Evolutionary conservation across 1,140 invertebrate species (phyloP), one percentile per base, ranked within the genome.

Genomic region (Pteromalus puparum): DNA sequence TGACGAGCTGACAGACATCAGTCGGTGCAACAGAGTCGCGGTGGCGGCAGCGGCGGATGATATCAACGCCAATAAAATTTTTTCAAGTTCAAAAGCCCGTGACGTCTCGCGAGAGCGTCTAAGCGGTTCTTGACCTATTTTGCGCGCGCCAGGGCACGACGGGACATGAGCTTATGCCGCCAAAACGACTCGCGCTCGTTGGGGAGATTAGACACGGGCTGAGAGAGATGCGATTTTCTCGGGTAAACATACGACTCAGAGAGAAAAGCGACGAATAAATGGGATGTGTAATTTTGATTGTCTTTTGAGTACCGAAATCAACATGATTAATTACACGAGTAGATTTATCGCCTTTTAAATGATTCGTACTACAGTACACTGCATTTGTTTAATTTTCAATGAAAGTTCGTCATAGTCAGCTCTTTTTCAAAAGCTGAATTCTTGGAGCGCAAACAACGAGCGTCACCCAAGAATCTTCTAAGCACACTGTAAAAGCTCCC

Each of bases 101-200:
- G 80, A 82, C 72, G 80, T 48, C n/a, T 61, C 53, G 38, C 38
- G 46, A 48, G 68, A 87, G 91, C 38, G 90, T 91, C 90, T 90
- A 34, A 90, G 48, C 91, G 90, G 87, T 91, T 91, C 90, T 90
- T 89, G 84, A 85, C 79, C 83, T 53, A 85, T 75, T 78, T 81
- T 15, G 53, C n/a, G 68, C 46, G 1, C 18, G 81, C 73, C 81
- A 76, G 48, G 10, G 68, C 53, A 10, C 67, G 26, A 18, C 21
- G 34, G 21, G 34, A 38, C 34, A n/a, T 15, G 26, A 42, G 73
- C 26, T 42, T 42, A 30, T n/a, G 73, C 34, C 34, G 72, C 72
- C 72, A 74, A 42, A 74, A 18, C 72, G 72, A n/a, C 34, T 74
- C 72, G 21, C 30, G 38, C 38, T 7, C 38, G 38, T 10, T 42